Percentiles rank a stretch among this genome's conserved stretches.
Conservation (phyloP, 1,140 invertebrate genomes). For the Pemphigus obesinymphae region DNA sequence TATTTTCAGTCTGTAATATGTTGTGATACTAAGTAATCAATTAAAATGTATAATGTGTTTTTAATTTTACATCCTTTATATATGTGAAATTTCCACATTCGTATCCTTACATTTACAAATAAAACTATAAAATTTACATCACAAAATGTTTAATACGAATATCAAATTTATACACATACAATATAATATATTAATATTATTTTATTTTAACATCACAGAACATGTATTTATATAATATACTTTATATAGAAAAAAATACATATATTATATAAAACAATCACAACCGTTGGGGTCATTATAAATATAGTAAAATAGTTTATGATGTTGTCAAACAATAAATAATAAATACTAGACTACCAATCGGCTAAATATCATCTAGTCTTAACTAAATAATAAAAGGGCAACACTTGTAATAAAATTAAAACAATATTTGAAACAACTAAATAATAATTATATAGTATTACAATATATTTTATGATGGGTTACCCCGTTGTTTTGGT, state of each 20-base stretch:
- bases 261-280: slow-evolving; percentile 26
- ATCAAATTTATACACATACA: neutral
- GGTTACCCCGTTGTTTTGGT: no score
- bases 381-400: neutral
- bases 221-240: slow-evolving; percentile 2
- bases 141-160: slow-evolving; percentile 12
- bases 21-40: no score
- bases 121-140: neutral
- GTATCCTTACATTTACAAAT: neutral
- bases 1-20: no score
- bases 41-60: no score
- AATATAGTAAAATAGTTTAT: slow-evolving; percentile 7
- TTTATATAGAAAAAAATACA: slow-evolving; percentile 8
- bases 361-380: neutral
- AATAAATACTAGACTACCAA: neutral
- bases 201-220: slow-evolving; percentile 28
- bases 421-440: neutral
- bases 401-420: neutral
- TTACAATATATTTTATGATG: neutral
- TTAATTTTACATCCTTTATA: no score
- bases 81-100: neutral
- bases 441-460: neutral
- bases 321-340: neutral
- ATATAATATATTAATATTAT: slow-evolving; percentile 7
- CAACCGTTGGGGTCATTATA: slow-evolving; percentile 2